Base-by-base conservation (phyloP, 2,888 invertebrate genomes). In the Hypomecis punctinalis region DNA sequence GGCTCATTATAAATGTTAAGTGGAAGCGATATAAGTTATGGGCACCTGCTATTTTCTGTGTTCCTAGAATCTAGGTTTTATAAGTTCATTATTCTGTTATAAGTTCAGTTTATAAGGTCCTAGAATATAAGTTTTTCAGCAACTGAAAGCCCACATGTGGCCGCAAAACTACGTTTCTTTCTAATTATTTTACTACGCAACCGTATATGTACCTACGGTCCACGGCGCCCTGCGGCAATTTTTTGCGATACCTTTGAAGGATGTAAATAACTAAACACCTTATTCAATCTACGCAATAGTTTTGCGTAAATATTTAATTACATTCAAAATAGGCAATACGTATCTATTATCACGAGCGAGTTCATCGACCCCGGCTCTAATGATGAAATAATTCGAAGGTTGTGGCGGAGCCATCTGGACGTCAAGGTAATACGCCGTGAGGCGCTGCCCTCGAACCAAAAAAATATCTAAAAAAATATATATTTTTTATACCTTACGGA, bases 331-430 rank as follows among this genome's bases (percentile, higher is more conserved):
- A 66, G 61, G 36, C 52, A 42, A 48, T 53, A 63, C 13, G 53
- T 67, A 55, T 40, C 48, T 66, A 71, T 68, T 64, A 68, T 71
- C 64, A 63, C 79, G 80, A 74, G 75, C 71, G 71, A 81, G 89
- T 82, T 90, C 86, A 84, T 71, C 75, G 91, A 85, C 88, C 91
- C 80, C 73, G 58, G 69, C 70, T 78, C 79, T 81, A 75, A 79
- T 86, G 85, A 88, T 83, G 87, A 87, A 86, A 86, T 84, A 84
- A 76, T 72, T 68, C 80, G 86, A 90, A 90, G 90, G 88, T 89
- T 86, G 85, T 82, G 81, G 79, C 80, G 77, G 74, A 80, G 70
- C 78, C 62, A 77, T 63, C 53, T 61, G 49, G 61, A 49, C 52
- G 43, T 52, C 81, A 85, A 89, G 85, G 86, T 81, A 85, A 81